Evolutionary conservation across 1,140 invertebrate species (phyloP).

Genomic region (Ditylenchus dipsaci): DNA sequence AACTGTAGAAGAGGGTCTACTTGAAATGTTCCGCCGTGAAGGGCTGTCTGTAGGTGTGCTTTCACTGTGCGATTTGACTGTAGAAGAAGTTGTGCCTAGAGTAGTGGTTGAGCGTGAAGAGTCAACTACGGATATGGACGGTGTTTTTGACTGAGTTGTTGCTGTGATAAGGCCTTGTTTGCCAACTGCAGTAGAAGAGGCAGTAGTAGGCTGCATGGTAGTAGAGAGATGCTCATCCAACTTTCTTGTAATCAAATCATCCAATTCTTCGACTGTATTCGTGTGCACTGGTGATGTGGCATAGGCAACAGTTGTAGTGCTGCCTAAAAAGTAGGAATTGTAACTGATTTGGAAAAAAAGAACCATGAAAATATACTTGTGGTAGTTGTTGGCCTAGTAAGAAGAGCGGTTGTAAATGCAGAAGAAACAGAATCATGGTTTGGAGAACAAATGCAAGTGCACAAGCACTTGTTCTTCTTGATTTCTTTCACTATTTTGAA

Average conservation of each 20-base stretch:
- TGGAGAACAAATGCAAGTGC: neutral
- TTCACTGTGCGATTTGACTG: too few relatives aligned
- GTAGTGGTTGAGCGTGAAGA: too few relatives aligned
- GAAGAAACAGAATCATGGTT: neutral
- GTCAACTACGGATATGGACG: too few relatives aligned
- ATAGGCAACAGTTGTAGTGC: too few relatives aligned
- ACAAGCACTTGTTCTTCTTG: constrained; percentile 7
- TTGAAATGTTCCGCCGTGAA: neutral
- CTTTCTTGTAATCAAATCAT: neutral
- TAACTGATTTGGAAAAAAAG: neutral
- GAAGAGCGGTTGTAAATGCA: neutral
- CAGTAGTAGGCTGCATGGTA: neutral
- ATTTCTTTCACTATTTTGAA: constrained; percentile 8
- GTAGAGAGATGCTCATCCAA: neutral
- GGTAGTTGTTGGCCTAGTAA: neutral
- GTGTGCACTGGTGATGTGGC: neutral
- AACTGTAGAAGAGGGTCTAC: neutral
- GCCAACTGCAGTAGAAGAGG: neutral
- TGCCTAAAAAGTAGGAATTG: too few relatives aligned
- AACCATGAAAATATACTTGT: neutral
- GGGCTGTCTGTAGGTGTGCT: too few relatives aligned
- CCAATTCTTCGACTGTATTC: neutral
- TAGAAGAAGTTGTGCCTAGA: too few relatives aligned
- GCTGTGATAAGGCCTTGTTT: neutral
- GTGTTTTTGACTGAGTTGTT: neutral